Evolutionary conservation across 2,113 vertebrate genomes (phyloP).

Genomic region (Poeciliopsis occidentalis): DNA sequence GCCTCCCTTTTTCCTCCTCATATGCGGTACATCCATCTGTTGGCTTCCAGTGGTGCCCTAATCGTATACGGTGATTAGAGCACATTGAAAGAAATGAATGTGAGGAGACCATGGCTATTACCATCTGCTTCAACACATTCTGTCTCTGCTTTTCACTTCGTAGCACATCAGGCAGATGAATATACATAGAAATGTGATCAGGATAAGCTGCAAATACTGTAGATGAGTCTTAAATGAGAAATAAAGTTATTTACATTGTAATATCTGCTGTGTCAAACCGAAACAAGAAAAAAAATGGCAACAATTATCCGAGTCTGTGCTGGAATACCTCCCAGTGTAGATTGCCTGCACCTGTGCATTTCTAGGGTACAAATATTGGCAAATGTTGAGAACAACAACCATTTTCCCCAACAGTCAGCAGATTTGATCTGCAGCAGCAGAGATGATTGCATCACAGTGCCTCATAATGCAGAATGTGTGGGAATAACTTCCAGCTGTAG

Average conservation of each 20-base stretch:
- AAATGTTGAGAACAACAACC: background rate
- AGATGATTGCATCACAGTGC: background rate
- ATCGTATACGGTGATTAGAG: slow-evolving; percentile 60
- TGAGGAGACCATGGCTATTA: slow-evolving; percentile 38
- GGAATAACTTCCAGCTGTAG: background rate
- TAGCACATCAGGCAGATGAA: slow-evolving; percentile 31
- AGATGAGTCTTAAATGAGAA: background rate
- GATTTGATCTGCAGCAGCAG: background rate
- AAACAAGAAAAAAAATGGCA: no score
- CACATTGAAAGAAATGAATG: slow-evolving; percentile 56
- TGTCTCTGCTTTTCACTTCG: slow-evolving; percentile 42
- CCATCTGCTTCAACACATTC: slow-evolving; percentile 32
- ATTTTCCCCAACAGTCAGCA: background rate
- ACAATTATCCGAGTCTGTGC: background rate
- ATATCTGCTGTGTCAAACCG: background rate
- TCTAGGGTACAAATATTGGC: background rate
- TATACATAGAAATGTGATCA: slow-evolving; percentile 9
- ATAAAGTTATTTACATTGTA: background rate
- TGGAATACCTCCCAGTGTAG: background rate
- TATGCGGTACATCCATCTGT: slow-evolving; percentile 61
- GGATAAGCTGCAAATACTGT: background rate
- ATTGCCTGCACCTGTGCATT: background rate
- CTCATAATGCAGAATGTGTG: background rate
- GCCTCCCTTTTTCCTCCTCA: slow-evolving; percentile 18
- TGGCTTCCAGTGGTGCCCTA: slow-evolving; percentile 47